Base-by-base conservation (phyloP, 1,140 invertebrate genomes). In the Bombus ignitus region DNA sequence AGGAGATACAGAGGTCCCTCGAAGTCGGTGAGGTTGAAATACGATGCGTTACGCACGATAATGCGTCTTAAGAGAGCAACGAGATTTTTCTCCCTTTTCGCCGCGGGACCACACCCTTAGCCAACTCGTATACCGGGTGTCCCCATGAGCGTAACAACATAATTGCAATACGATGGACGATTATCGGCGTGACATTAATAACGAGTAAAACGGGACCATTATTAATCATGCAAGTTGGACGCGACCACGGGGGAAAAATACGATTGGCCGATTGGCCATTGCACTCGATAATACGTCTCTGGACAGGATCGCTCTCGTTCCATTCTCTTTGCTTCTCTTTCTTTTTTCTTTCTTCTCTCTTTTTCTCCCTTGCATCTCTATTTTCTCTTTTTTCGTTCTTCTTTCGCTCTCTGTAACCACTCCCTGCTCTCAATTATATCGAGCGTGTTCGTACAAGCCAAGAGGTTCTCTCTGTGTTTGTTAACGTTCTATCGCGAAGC, bases 11-110 rank as follows among this genome's bases (percentile, higher is more conserved):
- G 32, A 39, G 74, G 68, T 39, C 53, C 39, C 32, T 80, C 4
- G 66, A 72, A 80, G 66, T 59, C 66, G 47, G 22, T 3, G 68
- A 44, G 83, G 76, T 57, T 80, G 57, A 85, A 85, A 85, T 80
- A 85, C 83, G 77, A 80, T 85, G 83, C 83, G 76, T 85, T 79
- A 85, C 76, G 83, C 83, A 85, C 76, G 83, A 85, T 85, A 85
- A 85, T 85, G 76, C 53, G 66, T 80, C 37, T 80, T 79, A 85
- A 85, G 57, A 80, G 83, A 85, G 76, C 76, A 39, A 79, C 42
- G 39, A 22, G 42, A 85, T 85, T 85, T 85, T 80, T 72, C 76
- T 47, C 35, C 57, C 53, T 85, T 80, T 80, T 12, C 68, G 47
- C 32, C 32, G 47, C 32, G 42, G 25, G 76, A 85, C 76, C 83